These are phyloP conservation scores for Auanema sp. DNA, from an alignment of 2,888 invertebrate species.

Conservation along the genomic window DNA sequence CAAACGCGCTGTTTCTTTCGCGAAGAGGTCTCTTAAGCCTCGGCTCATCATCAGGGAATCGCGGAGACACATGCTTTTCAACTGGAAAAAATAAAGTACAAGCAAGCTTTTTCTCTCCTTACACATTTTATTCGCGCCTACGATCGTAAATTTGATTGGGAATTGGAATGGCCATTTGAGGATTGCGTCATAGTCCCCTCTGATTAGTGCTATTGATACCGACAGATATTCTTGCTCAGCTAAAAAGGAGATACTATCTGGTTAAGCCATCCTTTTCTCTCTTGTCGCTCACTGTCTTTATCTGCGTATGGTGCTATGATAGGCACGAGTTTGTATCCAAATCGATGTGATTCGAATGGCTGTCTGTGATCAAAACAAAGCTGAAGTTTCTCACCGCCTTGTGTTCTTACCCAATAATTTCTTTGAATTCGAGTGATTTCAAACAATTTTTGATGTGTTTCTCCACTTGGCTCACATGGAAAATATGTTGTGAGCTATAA, in stretches of 20 bases:
- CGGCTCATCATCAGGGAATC: slow-evolving; percentile 2
- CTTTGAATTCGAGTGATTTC: no score
- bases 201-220: neutral
- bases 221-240: slow-evolving; percentile 4
- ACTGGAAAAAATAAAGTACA: no score
- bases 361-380: no score
- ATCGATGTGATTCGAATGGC: no score
- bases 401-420: no score
- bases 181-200: slow-evolving; percentile 5
- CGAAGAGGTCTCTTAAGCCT: neutral
- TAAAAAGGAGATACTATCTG: neutral
- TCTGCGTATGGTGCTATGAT: neutral
- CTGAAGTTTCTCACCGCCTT: no score
- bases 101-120: no score
- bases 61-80: neutral
- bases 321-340: neutral
- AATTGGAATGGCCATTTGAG: slow-evolving; percentile 2
- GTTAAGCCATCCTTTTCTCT: neutral
- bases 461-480: neutral
- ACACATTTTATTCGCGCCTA: neutral
- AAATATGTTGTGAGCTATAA: slow-evolving; percentile 4
- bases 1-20: slow-evolving; percentile 3
- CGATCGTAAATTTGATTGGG: slow-evolving; percentile 5
- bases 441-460: no score
- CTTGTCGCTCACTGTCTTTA: neutral